These are phyloP conservation scores for Cheilosia soror DNA, from an alignment of 2,888 invertebrate genomes.

Conservation along the genomic window DNA sequence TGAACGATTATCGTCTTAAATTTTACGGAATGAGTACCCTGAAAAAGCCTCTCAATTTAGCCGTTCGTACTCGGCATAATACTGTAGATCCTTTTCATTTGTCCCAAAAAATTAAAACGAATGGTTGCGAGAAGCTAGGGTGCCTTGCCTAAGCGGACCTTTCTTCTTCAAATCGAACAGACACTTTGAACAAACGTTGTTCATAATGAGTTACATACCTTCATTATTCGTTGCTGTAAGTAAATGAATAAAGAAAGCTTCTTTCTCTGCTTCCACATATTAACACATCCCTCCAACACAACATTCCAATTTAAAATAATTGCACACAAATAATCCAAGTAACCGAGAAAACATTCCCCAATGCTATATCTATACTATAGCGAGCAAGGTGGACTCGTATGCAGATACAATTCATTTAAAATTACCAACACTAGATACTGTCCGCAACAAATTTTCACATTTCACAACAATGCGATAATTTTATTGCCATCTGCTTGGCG, in stretches of 20 bases:
- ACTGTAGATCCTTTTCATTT: too few species aligned
- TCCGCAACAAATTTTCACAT: conserved; percentile 65
- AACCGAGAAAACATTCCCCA: background rate
- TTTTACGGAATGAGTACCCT: too few species aligned
- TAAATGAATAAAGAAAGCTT: background rate
- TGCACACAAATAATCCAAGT: conserved; percentile 14
- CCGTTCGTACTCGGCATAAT: too few species aligned
- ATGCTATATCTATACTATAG: background rate
- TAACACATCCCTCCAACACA: background rate
- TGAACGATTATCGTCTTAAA: too few species aligned
- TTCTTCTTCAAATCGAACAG: too few species aligned
- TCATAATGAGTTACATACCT: too few species aligned
- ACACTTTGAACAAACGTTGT: too few species aligned
- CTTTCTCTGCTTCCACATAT: background rate
- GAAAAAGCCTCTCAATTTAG: too few species aligned
- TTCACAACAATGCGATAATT: conserved; percentile 69
- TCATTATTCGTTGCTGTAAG: too few species aligned
- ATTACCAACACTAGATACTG: background rate
- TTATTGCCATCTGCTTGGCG: conserved; percentile 61
- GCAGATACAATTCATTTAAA: conserved; percentile 27
- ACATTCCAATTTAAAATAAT: conserved; percentile 30
- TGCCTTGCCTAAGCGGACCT: too few species aligned
- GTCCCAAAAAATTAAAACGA: too few species aligned
- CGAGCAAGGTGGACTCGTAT: background rate
- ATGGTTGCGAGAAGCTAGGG: too few species aligned